Base-by-base conservation (phyloP, 2,888 invertebrate genomes). In the Chymomyza caudatula region DNA sequence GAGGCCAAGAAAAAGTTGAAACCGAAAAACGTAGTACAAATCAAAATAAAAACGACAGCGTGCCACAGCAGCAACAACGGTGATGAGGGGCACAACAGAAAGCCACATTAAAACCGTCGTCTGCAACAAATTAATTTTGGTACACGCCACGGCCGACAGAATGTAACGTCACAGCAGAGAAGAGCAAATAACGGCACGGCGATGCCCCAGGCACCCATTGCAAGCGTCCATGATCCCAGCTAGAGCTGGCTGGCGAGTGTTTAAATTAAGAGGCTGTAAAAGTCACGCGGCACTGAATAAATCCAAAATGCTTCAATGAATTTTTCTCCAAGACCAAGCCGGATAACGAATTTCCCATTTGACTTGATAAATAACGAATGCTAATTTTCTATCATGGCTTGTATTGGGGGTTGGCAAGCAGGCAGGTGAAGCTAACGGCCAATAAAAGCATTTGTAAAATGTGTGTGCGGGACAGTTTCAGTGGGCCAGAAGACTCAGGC, bases 251-350 rank as follows among this genome's bases (percentile, higher is more conserved):
- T 37, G 29, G 47, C 47, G 19, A 17, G 77, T 79, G 70, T 73
- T 85, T 75, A 78, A 82, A 82, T 82, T 85, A 82, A 82, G 86
- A 86, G 86, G 79, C 82, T 85, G 86, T 85, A 77, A 85, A 86
- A 86, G 82, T 81, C 86, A 84, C 71, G 74, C 86, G 82, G 81
- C 25, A 47, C 23, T 81, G 78, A 78, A 86, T 78, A 85, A 84
- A 81, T 78, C 77, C 77, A 72, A 86, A 81, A 74, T 71, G 69
- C 2, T 17, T 15, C 55, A 57, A 52, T 47, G 49, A 23, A 11
- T 37, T 37, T 37, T 37, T 37, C 11, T 37, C 2, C 29, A 1
- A 37, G 29, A 4, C 19, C 19, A 59, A 44, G 25, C 6, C 49
- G 15, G 22, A 1, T 53, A 44, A 57, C 29, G 42, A 42, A 37